Conservation (phyloP, 2,888 invertebrate species). For the Andrena fulva region DNA sequence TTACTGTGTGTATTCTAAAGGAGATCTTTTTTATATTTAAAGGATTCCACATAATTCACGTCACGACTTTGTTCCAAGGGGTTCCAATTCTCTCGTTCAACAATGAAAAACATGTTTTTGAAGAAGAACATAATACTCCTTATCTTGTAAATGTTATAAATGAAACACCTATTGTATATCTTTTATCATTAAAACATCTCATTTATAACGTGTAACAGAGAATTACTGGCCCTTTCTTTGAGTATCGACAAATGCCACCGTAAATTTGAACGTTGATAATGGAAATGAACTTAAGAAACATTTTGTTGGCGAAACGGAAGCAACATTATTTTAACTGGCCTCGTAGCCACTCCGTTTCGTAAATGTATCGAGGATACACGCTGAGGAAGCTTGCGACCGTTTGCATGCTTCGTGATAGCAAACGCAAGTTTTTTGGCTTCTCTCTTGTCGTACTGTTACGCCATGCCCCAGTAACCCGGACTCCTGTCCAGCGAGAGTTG, state of each 20-base stretch:
- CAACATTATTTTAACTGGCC: conserved; percentile 29
- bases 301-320: neutral
- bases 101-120: too few species aligned
- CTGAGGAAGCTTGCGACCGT: conserved; percentile 26
- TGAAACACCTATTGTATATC: too few species aligned
- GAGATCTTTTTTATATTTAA: too few species aligned
- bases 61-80: too few species aligned
- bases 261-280: neutral
- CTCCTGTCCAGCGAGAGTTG: conserved; percentile 38
- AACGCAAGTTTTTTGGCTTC: conserved; percentile 67
- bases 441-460: conserved; percentile 44
- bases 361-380: conserved; percentile 16
- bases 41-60: too few species aligned
- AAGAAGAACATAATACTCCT: too few species aligned
- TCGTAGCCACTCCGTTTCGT: conserved; percentile 31
- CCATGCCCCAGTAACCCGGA: conserved; percentile 64
- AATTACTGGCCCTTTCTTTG: too few species aligned
- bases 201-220: too few species aligned
- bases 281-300: conserved; percentile 11
- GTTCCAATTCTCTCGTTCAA: too few species aligned
- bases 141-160: too few species aligned
- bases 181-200: too few species aligned
- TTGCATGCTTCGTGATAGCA: conserved; percentile 56
- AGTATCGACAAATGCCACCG: neutral
- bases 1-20: too few species aligned